These are phyloP conservation scores for Anhinga rufa DNA, from an alignment of 2,113 vertebrate genomes.

Conservation along the genomic window DNA sequence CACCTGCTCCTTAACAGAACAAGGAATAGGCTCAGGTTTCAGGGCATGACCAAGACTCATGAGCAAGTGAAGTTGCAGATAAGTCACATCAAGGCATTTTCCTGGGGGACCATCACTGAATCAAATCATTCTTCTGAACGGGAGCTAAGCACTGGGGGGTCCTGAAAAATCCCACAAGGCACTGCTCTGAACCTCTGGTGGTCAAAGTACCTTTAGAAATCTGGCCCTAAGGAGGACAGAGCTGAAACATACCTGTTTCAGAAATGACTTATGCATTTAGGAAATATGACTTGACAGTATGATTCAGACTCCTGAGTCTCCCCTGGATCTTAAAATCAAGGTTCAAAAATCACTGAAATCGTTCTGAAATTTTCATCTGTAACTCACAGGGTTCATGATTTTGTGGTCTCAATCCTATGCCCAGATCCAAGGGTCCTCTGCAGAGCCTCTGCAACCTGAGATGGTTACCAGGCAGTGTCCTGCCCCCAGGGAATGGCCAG, in stretches of 20 bases:
- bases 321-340: background rate
- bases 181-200: background rate
- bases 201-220: background rate
- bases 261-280: background rate
- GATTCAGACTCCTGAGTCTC: rapidly evolving
- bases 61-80: background rate
- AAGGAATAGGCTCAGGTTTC: background rate
- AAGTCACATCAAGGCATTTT: background rate
- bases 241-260: background rate
- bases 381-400: background rate
- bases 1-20: background rate
- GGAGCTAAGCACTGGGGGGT: background rate
- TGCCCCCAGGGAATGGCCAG: background rate
- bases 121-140: background rate
- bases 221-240: background rate
- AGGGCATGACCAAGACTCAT: background rate
- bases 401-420: background rate
- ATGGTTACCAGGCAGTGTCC: background rate
- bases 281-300: background rate
- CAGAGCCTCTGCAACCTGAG: background rate
- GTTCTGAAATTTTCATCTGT: background rate
- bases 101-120: background rate
- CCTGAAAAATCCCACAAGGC: background rate
- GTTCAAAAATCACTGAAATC: background rate
- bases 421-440: background rate